These are phyloP conservation scores for Megaustenia siamemsis DNA, from an alignment of 2,888 invertebrate genomes.

Conservation along the genomic window DNA sequence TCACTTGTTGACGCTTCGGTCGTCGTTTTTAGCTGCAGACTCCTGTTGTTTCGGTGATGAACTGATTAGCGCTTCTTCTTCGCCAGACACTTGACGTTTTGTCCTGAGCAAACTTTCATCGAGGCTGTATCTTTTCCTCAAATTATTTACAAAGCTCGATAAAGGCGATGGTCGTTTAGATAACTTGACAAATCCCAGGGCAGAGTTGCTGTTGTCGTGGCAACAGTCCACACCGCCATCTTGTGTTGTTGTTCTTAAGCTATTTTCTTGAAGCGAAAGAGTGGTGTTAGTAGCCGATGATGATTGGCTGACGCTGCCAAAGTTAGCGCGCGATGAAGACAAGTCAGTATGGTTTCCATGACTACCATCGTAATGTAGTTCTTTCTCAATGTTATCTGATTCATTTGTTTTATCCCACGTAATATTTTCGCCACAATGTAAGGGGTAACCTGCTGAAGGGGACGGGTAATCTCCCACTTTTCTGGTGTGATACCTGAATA, in stretches of 20 bases:
- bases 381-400: neutral
- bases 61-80: neutral
- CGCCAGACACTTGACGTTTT: neutral
- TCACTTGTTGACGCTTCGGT: neutral
- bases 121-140: constrained; percentile 2
- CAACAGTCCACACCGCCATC: neutral
- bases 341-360: neutral
- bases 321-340: constrained; percentile 10
- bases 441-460: neutral
- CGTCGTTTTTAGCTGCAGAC: neutral
- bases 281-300: neutral
- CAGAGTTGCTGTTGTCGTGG: too few species aligned
- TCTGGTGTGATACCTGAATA: constrained; percentile 27
- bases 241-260: neutral
- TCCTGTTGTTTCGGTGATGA: neutral
- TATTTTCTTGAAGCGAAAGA: neutral
- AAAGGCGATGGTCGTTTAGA: constrained; percentile 8
- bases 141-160: neutral
- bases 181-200: neutral
- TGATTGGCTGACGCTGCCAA: constrained; percentile 29
- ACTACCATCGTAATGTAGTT: neutral
- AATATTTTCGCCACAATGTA: neutral
- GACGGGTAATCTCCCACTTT: neutral
- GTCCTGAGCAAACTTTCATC: constrained; percentile 18
- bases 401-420: neutral